Evolutionary conservation across 2,888 invertebrate species (phyloP), one percentile per base, ranked within the genome.

Genomic region (Acrobeloides nanus): DNA sequence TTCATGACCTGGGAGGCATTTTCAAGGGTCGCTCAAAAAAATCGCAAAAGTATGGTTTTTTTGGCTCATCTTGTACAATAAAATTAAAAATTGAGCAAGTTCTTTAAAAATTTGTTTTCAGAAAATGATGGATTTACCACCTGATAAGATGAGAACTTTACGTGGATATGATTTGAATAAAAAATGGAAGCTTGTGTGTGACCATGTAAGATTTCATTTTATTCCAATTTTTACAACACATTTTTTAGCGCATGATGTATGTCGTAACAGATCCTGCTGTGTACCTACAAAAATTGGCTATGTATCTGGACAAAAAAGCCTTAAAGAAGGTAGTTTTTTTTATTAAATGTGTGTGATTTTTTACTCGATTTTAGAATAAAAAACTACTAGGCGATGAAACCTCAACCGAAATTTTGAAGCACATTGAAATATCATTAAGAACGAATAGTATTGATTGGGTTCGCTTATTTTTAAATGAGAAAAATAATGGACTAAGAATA

Each of bases 381-480:
- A 75, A 77, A 61, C 69, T 75, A 50, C 66, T 75, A 33, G 73
- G 72, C 23, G 76, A 76, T 53, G 73, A 90, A 41, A 93, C 93
- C 53, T 95, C 95, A 48, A 97, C 97, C 37, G 92, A 93, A 81
- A 90, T 97, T 66, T 81, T 97, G 56, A 82, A 93, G 73, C 93
- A 97, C 81, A 81, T 97, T 76, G 97, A 97, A 81, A 97, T 95
- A 75, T 97, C 93, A 37, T 80, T 97, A 70, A 83, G 95, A 73
- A 97, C 97, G 59, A 97, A 97, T 81, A 89, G 90, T 78, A 97
- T 97, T 75, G 95, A 97, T 80, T 97, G 97, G 97, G 97, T 97
- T 46, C 84, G 89, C 68, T 90, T 93, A 78, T 97, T 97, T 79
- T 81, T 97, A 55, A 88, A 89, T 78, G 89, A 92, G 68, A 85